These are phyloP conservation scores for Pelodytes ibericus DNA, from an alignment of 2,797 vertebrate genomes.

Conservation along the genomic window DNA sequence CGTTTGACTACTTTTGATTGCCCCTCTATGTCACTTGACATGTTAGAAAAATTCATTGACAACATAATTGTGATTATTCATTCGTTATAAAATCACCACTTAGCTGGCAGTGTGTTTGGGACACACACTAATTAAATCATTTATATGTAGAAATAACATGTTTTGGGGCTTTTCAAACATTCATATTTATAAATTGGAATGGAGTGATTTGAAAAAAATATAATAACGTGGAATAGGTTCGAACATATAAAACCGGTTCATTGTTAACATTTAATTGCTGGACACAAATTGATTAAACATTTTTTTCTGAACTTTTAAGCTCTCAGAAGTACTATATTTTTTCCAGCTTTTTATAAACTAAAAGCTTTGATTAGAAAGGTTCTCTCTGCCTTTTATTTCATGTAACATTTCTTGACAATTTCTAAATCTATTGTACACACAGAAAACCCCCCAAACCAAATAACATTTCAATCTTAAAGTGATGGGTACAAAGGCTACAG, in stretches of 20 bases:
- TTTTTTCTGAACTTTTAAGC: neutral
- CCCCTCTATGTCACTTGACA: neutral
- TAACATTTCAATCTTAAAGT: too few species aligned
- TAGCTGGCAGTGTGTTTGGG: neutral
- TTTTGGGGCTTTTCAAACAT: neutral
- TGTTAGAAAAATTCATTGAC: neutral
- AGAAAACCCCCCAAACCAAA: too few species aligned
- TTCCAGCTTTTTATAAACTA: too few species aligned
- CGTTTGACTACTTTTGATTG: neutral
- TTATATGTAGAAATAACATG: neutral
- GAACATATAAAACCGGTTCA: neutral
- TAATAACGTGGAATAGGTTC: neutral
- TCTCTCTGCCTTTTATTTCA: neutral
- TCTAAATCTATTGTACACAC: neutral
- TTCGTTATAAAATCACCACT: neutral
- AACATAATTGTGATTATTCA: neutral
- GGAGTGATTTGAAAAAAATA: neutral
- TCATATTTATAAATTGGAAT: neutral
- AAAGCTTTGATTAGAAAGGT: neutral
- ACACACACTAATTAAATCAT: slow-evolving; percentile 1
- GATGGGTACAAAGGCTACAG: too few species aligned
- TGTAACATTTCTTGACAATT: neutral
- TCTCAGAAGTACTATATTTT: neutral
- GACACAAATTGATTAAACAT: neutral
- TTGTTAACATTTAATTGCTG: neutral